phyloP scores from a whole-genome alignment of 2,888 invertebrate genomes.

The Volucella inanis region DNA sequence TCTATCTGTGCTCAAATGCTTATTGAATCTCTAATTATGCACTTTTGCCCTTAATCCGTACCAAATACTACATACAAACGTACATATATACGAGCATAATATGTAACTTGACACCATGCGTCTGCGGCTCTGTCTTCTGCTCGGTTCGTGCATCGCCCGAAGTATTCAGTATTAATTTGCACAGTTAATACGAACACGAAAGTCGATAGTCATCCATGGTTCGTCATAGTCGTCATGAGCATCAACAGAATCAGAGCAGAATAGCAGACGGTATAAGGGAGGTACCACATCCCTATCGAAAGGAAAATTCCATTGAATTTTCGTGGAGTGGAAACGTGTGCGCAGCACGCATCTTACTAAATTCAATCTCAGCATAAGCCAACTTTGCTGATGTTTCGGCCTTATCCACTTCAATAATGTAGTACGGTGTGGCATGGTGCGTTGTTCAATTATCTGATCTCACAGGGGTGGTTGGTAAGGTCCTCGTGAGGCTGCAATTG shows the following conservation, averaged over 20 bases:
- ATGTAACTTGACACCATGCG: slow-evolving; percentile 59
- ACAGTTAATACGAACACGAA: slow-evolving; percentile 43
- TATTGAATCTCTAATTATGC: slow-evolving; percentile 58
- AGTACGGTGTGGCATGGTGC: slow-evolving; percentile 51
- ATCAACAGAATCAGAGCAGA: slow-evolving; percentile 16
- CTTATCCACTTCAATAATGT: slow-evolving; percentile 38
- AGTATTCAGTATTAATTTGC: slow-evolving; percentile 43
- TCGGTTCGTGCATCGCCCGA: background rate
- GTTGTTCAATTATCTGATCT: slow-evolving; percentile 67
- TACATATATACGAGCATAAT: background rate
- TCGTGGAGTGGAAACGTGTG: slow-evolving; percentile 71
- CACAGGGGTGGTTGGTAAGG: slow-evolving; percentile 47
- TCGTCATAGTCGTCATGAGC: slow-evolving; percentile 15
- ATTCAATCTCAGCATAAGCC: slow-evolving; percentile 53
- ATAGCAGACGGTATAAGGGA: too few species aligned
- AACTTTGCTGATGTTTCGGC: slow-evolving; percentile 11
- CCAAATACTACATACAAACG: background rate
- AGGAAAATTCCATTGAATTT: slow-evolving; percentile 66
- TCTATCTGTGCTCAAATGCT: background rate
- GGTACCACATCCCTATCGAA: slow-evolving; percentile 25
- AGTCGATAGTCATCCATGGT: slow-evolving; percentile 42
- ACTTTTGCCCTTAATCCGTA: slow-evolving; percentile 51
- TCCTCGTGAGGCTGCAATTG: slow-evolving; percentile 21
- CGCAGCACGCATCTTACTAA: slow-evolving; percentile 63
- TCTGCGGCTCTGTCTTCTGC: slow-evolving; percentile 15